Base-by-base conservation (phyloP, 2,888 invertebrate genomes). In the Slavum lentiscoides region DNA sequence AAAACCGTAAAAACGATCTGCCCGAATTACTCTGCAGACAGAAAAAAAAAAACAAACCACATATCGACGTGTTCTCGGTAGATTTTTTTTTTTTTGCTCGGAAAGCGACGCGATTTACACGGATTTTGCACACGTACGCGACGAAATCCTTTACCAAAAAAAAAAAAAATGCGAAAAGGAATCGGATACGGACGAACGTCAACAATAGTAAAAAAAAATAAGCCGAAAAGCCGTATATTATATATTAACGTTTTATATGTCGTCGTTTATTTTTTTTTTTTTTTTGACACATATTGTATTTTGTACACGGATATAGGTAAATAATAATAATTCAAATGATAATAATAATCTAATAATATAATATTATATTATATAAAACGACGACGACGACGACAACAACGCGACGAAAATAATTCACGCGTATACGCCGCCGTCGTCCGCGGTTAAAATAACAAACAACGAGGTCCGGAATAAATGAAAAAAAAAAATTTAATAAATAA, bases 201-300 rank as follows among this genome's bases (percentile, higher is more conserved):
- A 6, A 11, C 4, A 9, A 53, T 53, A 5, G 53, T 5, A 55
- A 4, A 6, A 55, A 59, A 59, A 59, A 21, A 21, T 17, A 59
- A n/a, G 21, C 21, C 5, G 9, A 59, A 59, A 59, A 21, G 0
- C 3, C n/a, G 19, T 7, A n/a, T 21, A 55, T 4, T 13, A 30
- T 30, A 30, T 15, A 55, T 53, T 74, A 64, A 74, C 55, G 39
- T 74, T 62, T 62, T 11, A 66, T 55, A 37, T 15, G 66, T 74
- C 4, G 4, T 30, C 30, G 30, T 30, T 30, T 30, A 30, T 30
- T 30, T 30, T 30, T 30, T 30, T 1, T 30, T 30, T 74, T 37
- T 74, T 74, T 55, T 74, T 55, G 74, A 74, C 74, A 66, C 74
- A 39, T 66, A 74, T 66, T 68, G 23, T 62, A 62, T 64, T 55